A percentile compares a stretch with the other conserved stretches of the same genome.
phyloP scores from a whole-genome alignment of 2,113 vertebrate species.

The Tor tambroides region DNA sequence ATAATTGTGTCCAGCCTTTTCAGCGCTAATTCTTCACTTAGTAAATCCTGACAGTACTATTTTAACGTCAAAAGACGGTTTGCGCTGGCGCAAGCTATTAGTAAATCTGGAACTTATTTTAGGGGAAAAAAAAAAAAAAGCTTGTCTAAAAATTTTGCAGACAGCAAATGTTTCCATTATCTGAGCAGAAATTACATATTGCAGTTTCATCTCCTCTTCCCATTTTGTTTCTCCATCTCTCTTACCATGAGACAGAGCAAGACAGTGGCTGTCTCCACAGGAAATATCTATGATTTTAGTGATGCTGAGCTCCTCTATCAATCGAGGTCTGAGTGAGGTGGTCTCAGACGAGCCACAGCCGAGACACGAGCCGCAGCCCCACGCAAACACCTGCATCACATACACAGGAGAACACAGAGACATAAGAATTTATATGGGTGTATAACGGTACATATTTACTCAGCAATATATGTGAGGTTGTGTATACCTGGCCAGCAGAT shows the following conservation, averaged over 20 bases:
- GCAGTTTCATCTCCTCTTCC: neutral
- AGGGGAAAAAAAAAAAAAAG: neutral
- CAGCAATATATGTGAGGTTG: slow-evolving; percentile 2
- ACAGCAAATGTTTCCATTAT: neutral
- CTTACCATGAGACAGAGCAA: slow-evolving; percentile 96
- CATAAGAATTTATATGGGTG: neutral
- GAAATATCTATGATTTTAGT: slow-evolving; percentile 98
- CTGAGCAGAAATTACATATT: neutral
- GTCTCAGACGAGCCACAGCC: slow-evolving; percentile 97
- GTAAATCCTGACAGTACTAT: no score
- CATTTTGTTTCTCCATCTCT: neutral
- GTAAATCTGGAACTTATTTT: no score
- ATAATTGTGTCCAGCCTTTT: no score
- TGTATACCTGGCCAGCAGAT: slow-evolving; percentile 79
- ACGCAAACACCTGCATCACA: slow-evolving; percentile 87
- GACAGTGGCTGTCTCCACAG: slow-evolving; percentile 96
- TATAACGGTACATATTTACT: neutral
- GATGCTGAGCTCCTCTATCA: slow-evolving; percentile 92
- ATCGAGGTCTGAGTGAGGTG: slow-evolving; percentile 90
- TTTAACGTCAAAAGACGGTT: no score
- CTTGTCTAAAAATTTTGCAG: neutral
- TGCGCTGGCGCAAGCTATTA: no score
- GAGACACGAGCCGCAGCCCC: slow-evolving; percentile 97
- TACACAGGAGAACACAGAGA: neutral
- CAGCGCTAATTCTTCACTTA: no score